Base-by-base conservation (phyloP, 2,797 vertebrate species). In the Odontamblyopus rebecca region DNA sequence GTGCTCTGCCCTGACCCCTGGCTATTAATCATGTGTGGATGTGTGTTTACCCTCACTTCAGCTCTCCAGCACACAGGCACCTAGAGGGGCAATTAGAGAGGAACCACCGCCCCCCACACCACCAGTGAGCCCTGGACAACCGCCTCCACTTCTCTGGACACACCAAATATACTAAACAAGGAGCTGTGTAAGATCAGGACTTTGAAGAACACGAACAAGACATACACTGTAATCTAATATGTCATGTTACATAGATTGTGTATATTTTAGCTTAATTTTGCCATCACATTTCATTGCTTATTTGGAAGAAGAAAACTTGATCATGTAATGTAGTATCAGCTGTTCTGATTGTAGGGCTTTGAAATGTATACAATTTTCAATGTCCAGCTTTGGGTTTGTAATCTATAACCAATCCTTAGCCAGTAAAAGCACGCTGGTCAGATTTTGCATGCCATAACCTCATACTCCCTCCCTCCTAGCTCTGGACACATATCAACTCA, bases 31-130 rank as follows among this genome's bases (percentile, higher is more conserved):
- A 98, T 97, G 92, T 89, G 93, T 89, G 93, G 94, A 95, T 96
- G 95, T 97, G 90, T 97, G 97, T 97, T 97, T 98, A 96, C 95
- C 90, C 94, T 95, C 94, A 95, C 94, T 96, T 96, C 96, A 94
- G 96, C 96, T 97, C 97, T 96, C 96, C 95, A 96, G 95, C 94
- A 93, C 95, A 93, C 92, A 94, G 94, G 96, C 96, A 96, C 95
- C 97, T 96, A 95, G 96, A 98, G 97, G 97, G 96, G 97, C 97
- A 99, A 98, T 99, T 99, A 98, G 95, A 96, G 95, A 95, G 94
- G 85, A 88, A 82, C 81, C 73, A 35, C 80, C 71, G 75, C 80
- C 87, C 83, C 86, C 85, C 61, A 62, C 61, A 62, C 61, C 60
- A 61, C 60, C 60, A 18, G 30, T 4, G 83, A n/a, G 69, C 84